Conservation (phyloP, 2,113 vertebrate species). For the Malurus cyaneus region DNA sequence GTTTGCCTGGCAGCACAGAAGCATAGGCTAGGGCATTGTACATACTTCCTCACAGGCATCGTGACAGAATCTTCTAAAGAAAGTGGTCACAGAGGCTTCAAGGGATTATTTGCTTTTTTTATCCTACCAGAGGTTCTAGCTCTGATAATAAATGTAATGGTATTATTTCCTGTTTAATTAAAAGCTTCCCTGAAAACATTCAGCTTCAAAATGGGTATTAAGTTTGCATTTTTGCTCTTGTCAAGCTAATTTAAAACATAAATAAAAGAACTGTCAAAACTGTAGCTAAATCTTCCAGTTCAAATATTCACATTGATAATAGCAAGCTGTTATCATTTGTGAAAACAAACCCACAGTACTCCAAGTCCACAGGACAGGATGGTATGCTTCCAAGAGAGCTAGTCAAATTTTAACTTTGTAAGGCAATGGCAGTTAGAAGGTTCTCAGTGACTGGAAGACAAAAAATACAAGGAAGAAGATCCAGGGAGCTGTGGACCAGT, state of each 20-base stretch:
- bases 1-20: accelerated
- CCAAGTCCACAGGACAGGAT: neutral
- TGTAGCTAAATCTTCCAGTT: neutral
- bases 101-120: neutral
- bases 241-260: neutral
- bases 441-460: neutral
- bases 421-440: neutral
- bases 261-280: neutral
- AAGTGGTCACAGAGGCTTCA: neutral
- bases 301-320: neutral
- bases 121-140: neutral
- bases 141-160: neutral
- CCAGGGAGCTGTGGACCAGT: neutral
- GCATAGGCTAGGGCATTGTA: neutral
- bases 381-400: neutral
- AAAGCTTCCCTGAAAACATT: neutral
- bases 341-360: neutral
- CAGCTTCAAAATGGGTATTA: neutral
- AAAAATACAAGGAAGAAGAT: neutral
- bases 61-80: neutral
- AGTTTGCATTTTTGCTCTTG: neutral
- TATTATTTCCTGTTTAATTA: neutral
- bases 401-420: neutral
- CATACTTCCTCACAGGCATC: neutral
- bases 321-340: neutral